These are phyloP conservation scores for Brachionus angularis DNA, from an alignment of 1,140 invertebrate genomes.

Conservation along the genomic window DNA sequence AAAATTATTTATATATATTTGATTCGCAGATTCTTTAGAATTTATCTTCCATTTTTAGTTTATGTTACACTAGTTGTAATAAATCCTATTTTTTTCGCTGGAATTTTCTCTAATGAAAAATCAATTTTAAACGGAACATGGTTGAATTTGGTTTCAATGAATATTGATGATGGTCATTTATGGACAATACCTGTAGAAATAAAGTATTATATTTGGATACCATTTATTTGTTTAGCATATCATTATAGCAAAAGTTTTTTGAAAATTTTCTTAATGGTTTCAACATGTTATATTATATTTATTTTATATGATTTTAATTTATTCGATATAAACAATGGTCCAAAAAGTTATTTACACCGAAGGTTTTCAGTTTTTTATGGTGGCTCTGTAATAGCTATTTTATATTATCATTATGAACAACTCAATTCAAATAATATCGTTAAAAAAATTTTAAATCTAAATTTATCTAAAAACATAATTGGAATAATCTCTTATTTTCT, in stretches of 20 bases:
- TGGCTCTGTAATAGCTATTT: neutral
- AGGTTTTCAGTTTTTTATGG: neutral
- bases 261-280: neutral
- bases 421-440: neutral
- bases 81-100: neutral
- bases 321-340: neutral
- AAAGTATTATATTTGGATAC: neutral
- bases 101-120: no score
- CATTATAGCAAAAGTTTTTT: no score
- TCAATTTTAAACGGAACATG: neutral
- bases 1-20: neutral
- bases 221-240: neutral
- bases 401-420: neutral
- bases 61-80: neutral
- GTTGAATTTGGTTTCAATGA: neutral
- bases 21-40: neutral
- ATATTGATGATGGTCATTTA: neutral
- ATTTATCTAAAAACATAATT: neutral
- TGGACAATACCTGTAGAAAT: neutral
- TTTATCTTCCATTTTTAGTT: neutral
- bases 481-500: neutral
- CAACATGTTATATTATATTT: neutral
- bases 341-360: neutral
- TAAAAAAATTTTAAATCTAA: neutral
- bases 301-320: neutral